phyloP scores from a whole-genome alignment of 2,797 vertebrate species.

The Silurus lanzhouensis region DNA sequence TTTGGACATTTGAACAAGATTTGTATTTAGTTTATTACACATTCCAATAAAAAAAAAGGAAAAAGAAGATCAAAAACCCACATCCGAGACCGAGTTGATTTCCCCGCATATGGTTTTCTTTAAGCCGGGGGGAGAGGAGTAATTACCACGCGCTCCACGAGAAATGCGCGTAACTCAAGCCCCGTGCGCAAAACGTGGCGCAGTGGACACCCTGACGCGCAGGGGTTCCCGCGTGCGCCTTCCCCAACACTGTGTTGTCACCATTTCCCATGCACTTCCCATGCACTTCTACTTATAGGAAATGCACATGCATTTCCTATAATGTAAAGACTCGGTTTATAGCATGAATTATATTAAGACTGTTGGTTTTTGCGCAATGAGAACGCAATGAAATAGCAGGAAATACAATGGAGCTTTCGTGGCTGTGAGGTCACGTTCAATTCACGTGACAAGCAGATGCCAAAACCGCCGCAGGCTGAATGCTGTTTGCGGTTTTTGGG shows the following conservation, averaged over 20 bases:
- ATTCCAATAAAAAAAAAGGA: slow-evolving; percentile 27
- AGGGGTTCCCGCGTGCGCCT: slow-evolving; percentile 8
- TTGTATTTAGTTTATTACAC: slow-evolving; percentile 4
- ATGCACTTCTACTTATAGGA: too few species aligned
- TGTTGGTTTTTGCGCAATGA: background rate
- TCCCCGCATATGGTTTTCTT: slow-evolving; percentile 57
- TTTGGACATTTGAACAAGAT: background rate
- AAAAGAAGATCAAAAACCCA: slow-evolving; percentile 57
- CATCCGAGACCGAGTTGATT: slow-evolving; percentile 51
- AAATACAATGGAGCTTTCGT: background rate
- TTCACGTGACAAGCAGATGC: slow-evolving; percentile 43
- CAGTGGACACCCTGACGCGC: slow-evolving; percentile 27
- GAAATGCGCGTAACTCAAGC: slow-evolving; percentile 54
- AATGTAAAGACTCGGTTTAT: background rate
- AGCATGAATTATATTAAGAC: background rate
- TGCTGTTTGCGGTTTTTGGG: slow-evolving; percentile 23
- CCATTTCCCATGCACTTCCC: too few species aligned
- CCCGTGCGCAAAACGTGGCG: slow-evolving; percentile 26
- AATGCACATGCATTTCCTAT: too few species aligned
- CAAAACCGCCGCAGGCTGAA: slow-evolving; percentile 24
- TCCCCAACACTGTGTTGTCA: background rate
- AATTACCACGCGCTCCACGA: slow-evolving; percentile 48
- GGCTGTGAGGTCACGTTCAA: slow-evolving; percentile 36
- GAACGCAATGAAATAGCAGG: background rate
- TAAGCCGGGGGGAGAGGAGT: slow-evolving; percentile 47